Percentiles rank a stretch among this genome's conserved stretches.
These are phyloP conservation scores for Dorcus parallelipipedus DNA, from an alignment of 2,888 invertebrate species.

Conservation along the genomic window DNA sequence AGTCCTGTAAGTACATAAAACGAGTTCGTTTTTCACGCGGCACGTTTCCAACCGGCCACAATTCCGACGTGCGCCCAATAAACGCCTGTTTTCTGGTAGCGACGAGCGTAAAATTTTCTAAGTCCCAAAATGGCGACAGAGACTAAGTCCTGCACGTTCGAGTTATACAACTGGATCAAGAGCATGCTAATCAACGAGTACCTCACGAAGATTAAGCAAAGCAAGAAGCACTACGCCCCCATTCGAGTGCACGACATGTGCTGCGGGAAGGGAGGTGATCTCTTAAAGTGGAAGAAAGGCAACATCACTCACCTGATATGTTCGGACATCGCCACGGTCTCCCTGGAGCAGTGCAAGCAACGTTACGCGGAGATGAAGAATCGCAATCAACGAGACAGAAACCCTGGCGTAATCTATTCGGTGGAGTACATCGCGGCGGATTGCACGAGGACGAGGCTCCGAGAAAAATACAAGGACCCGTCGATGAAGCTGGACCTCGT, in stretches of 20 bases:
- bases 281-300: slow-evolving; percentile 92
- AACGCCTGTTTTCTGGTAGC: slow-evolving; percentile 53
- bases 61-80: slow-evolving; percentile 19
- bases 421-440: slow-evolving; percentile 93
- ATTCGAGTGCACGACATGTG: slow-evolving; percentile 87
- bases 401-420: slow-evolving; percentile 57
- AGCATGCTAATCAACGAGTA: slow-evolving; percentile 89
- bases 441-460: slow-evolving; percentile 79
- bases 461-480: slow-evolving; percentile 74
- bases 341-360: slow-evolving; percentile 84
- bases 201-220: slow-evolving; percentile 62
- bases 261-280: slow-evolving; percentile 98
- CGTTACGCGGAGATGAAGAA: slow-evolving; percentile 72
- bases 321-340: slow-evolving; percentile 90
- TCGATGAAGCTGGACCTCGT: slow-evolving; percentile 81
- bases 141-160: slow-evolving; percentile 60
- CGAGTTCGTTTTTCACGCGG: slow-evolving; percentile 24
- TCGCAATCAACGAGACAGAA: slow-evolving; percentile 33
- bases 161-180: slow-evolving; percentile 90
- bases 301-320: slow-evolving; percentile 79
- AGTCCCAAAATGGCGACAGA: slow-evolving; percentile 88
- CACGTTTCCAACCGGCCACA: slow-evolving; percentile 23
- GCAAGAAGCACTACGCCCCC: slow-evolving; percentile 62
- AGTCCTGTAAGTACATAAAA: slow-evolving; percentile 57
- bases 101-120: slow-evolving; percentile 58